Percentiles rank a stretch among this genome's conserved stretches.
Conservation (phyloP, 2,113 vertebrate species). For the Nanger granti region DNA sequence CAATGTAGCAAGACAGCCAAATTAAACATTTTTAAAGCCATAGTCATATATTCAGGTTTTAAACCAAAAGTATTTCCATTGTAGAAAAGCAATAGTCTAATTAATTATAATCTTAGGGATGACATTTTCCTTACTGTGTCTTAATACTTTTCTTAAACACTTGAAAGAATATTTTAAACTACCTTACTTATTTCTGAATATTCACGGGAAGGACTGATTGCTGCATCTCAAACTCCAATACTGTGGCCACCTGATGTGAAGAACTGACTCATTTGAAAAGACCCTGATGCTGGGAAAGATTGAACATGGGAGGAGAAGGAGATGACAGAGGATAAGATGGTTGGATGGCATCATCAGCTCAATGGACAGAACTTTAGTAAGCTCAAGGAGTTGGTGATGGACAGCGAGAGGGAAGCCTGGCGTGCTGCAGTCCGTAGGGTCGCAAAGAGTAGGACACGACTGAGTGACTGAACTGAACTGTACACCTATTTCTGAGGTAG, state of each 20-base stretch:
- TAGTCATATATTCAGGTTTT: conserved; percentile 46
- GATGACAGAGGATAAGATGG: not conserved
- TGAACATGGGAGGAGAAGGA: not conserved
- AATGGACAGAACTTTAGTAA: not conserved
- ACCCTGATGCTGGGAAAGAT: not conserved
- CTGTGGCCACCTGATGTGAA: not conserved
- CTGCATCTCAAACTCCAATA: not conserved
- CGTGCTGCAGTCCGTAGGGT: rapidly evolving
- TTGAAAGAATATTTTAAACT: not conserved
- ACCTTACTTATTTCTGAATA: not conserved
- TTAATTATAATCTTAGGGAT: conserved; percentile 40
- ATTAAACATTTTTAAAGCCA: conserved; percentile 68
- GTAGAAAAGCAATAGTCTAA: conserved; percentile 43
- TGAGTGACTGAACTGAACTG: not conserved
- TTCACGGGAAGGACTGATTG: not conserved
- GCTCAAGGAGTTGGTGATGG: not conserved
- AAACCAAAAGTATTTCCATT: conserved; percentile 32
- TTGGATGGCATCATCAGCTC: not conserved
- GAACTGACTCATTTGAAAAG: not conserved
- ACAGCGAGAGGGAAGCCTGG: not conserved
- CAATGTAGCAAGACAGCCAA: conserved; percentile 51
- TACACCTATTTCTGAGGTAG: not conserved
- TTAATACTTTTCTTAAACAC: conserved; percentile 21
- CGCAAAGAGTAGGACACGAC: not conserved
- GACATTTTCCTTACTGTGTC: not conserved